A percentile compares a stretch with the other conserved stretches of the same genome.
Evolutionary conservation across 2,797 vertebrate species (phyloP).

Genomic region (Microctenopoma stevenorrisi): DNA sequence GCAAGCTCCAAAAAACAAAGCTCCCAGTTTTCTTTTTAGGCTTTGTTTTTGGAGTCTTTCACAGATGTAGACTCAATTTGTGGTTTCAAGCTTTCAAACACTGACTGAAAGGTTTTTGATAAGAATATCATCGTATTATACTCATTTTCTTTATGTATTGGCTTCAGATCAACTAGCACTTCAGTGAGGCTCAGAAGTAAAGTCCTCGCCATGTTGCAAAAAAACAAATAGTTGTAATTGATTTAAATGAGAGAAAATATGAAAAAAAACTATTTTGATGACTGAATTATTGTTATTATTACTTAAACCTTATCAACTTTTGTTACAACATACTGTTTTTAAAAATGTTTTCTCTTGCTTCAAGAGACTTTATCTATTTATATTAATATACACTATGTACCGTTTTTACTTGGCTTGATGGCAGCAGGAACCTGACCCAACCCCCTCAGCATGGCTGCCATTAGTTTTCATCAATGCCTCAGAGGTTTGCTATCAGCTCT

Average conservation of each 20-base stretch:
- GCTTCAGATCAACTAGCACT: slow-evolving; percentile 6
- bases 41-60: slow-evolving; percentile 22
- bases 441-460: slow-evolving; percentile 61
- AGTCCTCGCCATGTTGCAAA: background rate
- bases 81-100: slow-evolving; percentile 21
- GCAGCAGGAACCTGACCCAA: slow-evolving; percentile 31
- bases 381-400: slow-evolving; percentile 4
- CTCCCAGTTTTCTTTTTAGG: background rate
- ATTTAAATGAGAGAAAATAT: background rate
- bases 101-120: slow-evolving; percentile 5
- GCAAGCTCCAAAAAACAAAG: slow-evolving; percentile 30
- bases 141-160: background rate
- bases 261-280: background rate
- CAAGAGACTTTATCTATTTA: background rate
- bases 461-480: slow-evolving; percentile 71
- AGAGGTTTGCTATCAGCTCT: slow-evolving; percentile 57
- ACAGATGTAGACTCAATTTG: slow-evolving; percentile 26
- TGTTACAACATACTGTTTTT: no score
- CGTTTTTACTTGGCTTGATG: slow-evolving; percentile 1
- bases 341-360: no score
- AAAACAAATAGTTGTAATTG: no score
- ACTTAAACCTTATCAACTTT: no score
- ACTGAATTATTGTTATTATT: background rate
- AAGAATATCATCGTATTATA: background rate
- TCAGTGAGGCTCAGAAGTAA: background rate